A percentile compares a stretch with the other conserved stretches of the same genome.
Evolutionary conservation across 2,888 invertebrate species (phyloP).

Genomic region (Melanchra persicariae): DNA sequence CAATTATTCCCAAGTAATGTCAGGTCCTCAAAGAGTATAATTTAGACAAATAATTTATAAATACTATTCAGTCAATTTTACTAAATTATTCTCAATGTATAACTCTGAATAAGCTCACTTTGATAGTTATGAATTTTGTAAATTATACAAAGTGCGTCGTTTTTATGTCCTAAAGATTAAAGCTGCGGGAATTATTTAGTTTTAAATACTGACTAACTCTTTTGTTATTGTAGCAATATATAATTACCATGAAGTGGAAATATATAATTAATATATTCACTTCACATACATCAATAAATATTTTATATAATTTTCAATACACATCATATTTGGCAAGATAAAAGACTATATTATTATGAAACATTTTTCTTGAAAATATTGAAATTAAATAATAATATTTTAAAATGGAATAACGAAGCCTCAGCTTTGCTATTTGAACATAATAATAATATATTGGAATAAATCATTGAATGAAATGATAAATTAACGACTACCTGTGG

Average conservation of each 20-base stretch:
- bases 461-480: constrained; percentile 37
- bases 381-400: neutral
- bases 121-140: constrained; percentile 27
- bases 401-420: constrained; percentile 16
- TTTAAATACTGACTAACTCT: constrained; percentile 60
- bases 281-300: constrained; percentile 21
- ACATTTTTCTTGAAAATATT: constrained; percentile 9
- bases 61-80: constrained; percentile 67
- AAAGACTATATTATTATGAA: neutral
- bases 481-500: constrained; percentile 48
- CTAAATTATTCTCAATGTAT: constrained; percentile 46
- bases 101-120: constrained; percentile 20
- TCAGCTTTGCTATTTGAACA: constrained; percentile 23
- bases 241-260: constrained; percentile 31
- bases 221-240: constrained; percentile 19
- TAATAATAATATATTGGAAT: constrained; percentile 21
- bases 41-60: constrained; percentile 66
- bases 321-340: constrained; percentile 45
- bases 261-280: constrained; percentile 22
- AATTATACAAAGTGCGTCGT: constrained; percentile 19
- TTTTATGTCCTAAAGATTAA: constrained; percentile 39
- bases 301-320: constrained; percentile 3
- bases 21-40: constrained; percentile 49
- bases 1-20: constrained; percentile 37
- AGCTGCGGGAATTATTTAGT: constrained; percentile 56